These are phyloP conservation scores for Otolemur crassicaudatus DNA, from an alignment of 2,797 vertebrate species.

Conservation along the genomic window DNA sequence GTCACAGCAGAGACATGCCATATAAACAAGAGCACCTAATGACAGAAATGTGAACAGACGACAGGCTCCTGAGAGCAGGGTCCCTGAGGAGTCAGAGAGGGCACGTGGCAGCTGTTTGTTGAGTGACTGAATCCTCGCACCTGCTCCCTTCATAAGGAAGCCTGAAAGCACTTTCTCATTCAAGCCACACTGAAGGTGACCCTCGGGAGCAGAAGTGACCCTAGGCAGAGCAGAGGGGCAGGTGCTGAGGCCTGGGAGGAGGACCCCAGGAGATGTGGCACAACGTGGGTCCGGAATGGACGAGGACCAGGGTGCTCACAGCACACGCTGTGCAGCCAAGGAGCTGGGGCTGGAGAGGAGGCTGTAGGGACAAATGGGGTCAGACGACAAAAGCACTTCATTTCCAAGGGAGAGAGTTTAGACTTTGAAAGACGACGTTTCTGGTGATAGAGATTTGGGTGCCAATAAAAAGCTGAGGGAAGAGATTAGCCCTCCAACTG, in stretches of 20 bases:
- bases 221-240: not conserved
- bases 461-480: not conserved
- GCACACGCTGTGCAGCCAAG: not conserved
- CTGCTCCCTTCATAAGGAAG: not conserved
- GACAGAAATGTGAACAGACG: not conserved
- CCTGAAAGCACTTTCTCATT: not conserved
- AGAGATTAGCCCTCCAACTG: not conserved
- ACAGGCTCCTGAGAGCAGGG: not conserved
- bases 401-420: not conserved
- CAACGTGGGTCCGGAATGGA: fast-evolving
- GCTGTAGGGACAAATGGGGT: not conserved
- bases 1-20: not conserved
- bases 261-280: fast-evolving
- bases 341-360: fast-evolving
- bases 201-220: not conserved
- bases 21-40: not conserved
- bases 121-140: not conserved
- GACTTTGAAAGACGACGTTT: not conserved
- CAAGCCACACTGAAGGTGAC: not conserved
- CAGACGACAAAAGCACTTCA: not conserved
- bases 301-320: fast-evolving
- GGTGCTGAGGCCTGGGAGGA: fast-evolving
- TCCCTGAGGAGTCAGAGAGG: not conserved
- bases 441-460: not conserved
- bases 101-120: fast-evolving